Base-by-base conservation (phyloP, 2,113 vertebrate species). In the Erythrocercus mccallii region DNA sequence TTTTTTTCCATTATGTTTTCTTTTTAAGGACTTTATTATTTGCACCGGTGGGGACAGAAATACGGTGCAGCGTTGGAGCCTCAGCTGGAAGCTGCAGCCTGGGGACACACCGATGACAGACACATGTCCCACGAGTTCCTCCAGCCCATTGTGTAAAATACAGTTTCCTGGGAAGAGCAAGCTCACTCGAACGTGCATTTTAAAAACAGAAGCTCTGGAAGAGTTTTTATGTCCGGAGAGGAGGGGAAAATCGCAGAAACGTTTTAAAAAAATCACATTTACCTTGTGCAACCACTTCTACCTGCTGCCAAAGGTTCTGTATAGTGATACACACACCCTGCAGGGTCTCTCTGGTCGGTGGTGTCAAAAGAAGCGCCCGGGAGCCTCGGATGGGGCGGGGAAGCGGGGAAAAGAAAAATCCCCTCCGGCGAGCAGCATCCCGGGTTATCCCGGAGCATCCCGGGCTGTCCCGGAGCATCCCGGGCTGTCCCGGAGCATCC, bases 271-370 rank as follows among this genome's bases (percentile, higher is more conserved):
- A 53, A 17, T 13, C 38, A 7, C 45, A 1, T 65, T 90, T 79
- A 69, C 58, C 61, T 79, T 14, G 56, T 15, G 25, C 45, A 42
- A 17, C 8, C 33, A 0, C 68, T 40, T 53, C 16, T 11, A 51
- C 38, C 40, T 31, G 9, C 37, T 15, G 42, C 44, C 25, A 11
- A 3, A 7, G 10, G 44, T 35, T 13, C 31, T 1, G 15, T 0
- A 1, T 0, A 4, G 22, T 12, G 18, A 12, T 10, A 56, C 50
- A 10, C 14, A 6, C 38, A 12, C 19, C 50, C 87, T 5, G 15
- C 2, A 28, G 25, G 31, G 22, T 37, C n/a, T 10, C 44, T 31
- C 11, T 4, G 42, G 9, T 3, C 13, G 14, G 7, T 5, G 44
- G 28, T 35, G 25, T 6, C 4, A 11, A 23, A 15, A 35, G 38